Evolutionary conservation across 2,113 vertebrate species (phyloP).

Genomic region (Tetrax tetrax): DNA sequence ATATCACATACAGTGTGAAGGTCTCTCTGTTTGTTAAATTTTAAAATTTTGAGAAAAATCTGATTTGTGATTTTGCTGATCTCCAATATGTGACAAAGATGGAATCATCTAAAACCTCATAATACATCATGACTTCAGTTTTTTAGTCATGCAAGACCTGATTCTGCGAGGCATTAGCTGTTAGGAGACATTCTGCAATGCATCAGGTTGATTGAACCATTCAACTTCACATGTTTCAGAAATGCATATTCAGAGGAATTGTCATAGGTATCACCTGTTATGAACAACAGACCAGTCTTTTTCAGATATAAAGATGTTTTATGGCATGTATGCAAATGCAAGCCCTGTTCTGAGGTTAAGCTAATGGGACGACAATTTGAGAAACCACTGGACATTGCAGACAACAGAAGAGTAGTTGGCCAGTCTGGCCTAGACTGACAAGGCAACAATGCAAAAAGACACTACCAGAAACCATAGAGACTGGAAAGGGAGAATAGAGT

Average conservation of each 20-base stretch:
- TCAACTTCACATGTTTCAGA: background rate
- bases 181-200: background rate
- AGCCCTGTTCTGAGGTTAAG: background rate
- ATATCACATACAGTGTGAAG: background rate
- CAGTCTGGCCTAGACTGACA: background rate
- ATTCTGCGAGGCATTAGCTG: background rate
- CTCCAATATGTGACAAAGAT: background rate
- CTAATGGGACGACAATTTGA: accelerated
- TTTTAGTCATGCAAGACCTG: background rate
- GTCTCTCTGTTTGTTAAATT: background rate
- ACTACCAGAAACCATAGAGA: background rate
- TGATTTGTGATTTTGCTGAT: background rate
- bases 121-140: background rate
- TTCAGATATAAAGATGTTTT: background rate
- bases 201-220: background rate
- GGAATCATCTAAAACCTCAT: background rate
- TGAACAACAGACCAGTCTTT: background rate
- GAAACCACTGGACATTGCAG: background rate
- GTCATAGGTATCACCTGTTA: background rate
- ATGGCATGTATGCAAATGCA: background rate
- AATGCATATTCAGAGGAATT: background rate
- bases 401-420: background rate
- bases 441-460: background rate
- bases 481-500: background rate
- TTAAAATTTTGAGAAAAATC: background rate